Conservation (phyloP, 1,140 invertebrate species). For the Drosophila kurseongensis region DNA sequence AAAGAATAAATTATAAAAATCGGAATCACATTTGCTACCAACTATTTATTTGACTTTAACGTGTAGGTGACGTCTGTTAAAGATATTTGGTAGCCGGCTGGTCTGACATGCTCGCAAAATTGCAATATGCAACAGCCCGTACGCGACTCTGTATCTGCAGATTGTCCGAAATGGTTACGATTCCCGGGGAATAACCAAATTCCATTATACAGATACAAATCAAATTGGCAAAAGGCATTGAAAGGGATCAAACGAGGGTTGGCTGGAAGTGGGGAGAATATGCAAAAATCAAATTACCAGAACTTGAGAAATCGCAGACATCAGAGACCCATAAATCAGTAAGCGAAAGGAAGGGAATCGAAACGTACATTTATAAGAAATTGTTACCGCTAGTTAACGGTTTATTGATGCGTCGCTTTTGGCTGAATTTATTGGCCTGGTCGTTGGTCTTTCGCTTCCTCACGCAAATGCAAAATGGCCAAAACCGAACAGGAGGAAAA, state of each 20-base stretch:
- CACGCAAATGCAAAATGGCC: slow-evolving; percentile 44
- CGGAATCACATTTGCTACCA: no score
- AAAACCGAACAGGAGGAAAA: slow-evolving; percentile 11
- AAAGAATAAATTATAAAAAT: no score
- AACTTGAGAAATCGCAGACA: slow-evolving; percentile 76
- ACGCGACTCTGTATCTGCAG: slow-evolving; percentile 35
- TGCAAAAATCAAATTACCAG: slow-evolving; percentile 78
- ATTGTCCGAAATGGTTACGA: slow-evolving; percentile 34
- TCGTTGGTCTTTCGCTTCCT: slow-evolving; percentile 52
- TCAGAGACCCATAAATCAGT: slow-evolving; percentile 76
- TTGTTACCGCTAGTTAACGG: slow-evolving; percentile 79
- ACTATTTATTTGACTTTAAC: not conserved
- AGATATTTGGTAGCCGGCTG: slow-evolving; percentile 37
- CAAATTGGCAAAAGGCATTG: slow-evolving; percentile 61
- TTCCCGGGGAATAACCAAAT: slow-evolving; percentile 47
- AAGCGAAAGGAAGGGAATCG: slow-evolving; percentile 14
- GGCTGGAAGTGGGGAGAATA: slow-evolving; percentile 29
- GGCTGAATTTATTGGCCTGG: slow-evolving; percentile 73
- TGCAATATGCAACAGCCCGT: slow-evolving; percentile 19
- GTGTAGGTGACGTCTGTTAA: not conserved
- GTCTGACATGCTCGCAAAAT: slow-evolving; percentile 39
- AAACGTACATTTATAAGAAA: slow-evolving; percentile 60
- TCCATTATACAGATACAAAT: slow-evolving; percentile 77
- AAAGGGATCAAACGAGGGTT: slow-evolving; percentile 16
- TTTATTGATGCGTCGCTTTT: slow-evolving; percentile 77